Evolutionary conservation across 1,140 invertebrate species (phyloP).

Genomic region (Acromyrmex heyeri): DNA sequence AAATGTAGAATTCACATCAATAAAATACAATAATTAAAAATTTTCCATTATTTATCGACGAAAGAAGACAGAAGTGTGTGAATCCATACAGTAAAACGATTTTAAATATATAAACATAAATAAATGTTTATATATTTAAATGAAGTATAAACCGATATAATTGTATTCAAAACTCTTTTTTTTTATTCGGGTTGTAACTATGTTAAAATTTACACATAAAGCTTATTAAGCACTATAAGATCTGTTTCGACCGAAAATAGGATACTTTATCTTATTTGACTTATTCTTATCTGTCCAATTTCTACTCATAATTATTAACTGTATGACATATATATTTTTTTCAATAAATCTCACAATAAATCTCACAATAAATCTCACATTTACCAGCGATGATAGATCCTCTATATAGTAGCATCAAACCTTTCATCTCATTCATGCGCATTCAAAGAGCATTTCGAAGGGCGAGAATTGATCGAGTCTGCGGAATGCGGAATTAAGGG

Average conservation of each 20-base stretch:
- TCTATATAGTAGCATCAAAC: not conserved
- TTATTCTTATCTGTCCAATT: too few species aligned
- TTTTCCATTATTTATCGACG: not conserved
- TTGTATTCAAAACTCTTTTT: not conserved
- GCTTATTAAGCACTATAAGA: too few species aligned
- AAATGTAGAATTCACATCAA: not conserved
- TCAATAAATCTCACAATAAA: not conserved
- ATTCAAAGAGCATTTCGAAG: not conserved
- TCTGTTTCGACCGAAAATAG: too few species aligned
- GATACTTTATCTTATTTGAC: too few species aligned
- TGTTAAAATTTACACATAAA: too few species aligned
- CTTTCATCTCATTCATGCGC: constrained; percentile 2
- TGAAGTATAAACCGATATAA: not conserved
- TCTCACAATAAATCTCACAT: not conserved
- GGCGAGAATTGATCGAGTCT: constrained; percentile 13
- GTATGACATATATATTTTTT: not conserved
- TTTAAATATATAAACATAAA: too few species aligned
- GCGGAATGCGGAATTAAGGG: not conserved
- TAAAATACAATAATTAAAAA: not conserved
- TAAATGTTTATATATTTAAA: not conserved
- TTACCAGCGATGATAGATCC: not conserved
- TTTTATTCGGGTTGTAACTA: not conserved
- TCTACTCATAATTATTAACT: not conserved
- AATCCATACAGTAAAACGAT: not conserved
- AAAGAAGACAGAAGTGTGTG: too few species aligned